Evolutionary conservation across 2,888 invertebrate species (phyloP), one percentile per base, ranked within the genome.

Genomic region (Allophyes oxyacanthae): DNA sequence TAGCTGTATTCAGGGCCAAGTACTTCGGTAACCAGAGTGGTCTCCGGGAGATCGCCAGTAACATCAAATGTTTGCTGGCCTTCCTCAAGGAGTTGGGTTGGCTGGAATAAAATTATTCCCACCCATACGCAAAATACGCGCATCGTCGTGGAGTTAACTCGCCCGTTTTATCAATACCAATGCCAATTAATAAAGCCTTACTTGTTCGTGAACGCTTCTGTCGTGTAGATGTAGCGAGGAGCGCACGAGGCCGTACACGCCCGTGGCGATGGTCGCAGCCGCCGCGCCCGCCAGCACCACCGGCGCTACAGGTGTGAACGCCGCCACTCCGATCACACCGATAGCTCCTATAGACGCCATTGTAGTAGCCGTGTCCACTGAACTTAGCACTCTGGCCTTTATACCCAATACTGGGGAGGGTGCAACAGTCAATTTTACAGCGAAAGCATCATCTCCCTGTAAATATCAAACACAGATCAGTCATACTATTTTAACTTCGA

Each of bases 171-270:
- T n/a, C n/a, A n/a, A n/a, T n/a, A n/a, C n/a, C n/a, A n/a, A n/a
- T n/a, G n/a, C n/a, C n/a, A n/a, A n/a, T n/a, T n/a, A n/a, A n/a
- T n/a, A n/a, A n/a, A n/a, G 25, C 5, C 53, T 58, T 75, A 95
- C 95, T 90, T 95, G 94, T 72, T 93, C 91, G 82, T 95, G 95
- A 13, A 73, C 76, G 15, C 75, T 87, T 50, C 95, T 87, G 77
- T 95, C 95, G 36, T 84, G 87, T 7, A 95, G 76, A 64, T 92
- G 90, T 0, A 92, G 63, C 0, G 92, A 89, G 9, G 95, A 95
- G 6, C 95, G 81, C 5, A 94, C 88, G 0, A 95, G 85, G 0
- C 95, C 94, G 70, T 95, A 95, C 0, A 94, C 40, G 0, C 95
- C 95, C 0, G 94, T 94, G 5, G 87, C 89, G 0, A 91, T 82